These are phyloP conservation scores for Melanchra persicariae DNA, from an alignment of 2,888 invertebrate genomes.

Conservation along the genomic window DNA sequence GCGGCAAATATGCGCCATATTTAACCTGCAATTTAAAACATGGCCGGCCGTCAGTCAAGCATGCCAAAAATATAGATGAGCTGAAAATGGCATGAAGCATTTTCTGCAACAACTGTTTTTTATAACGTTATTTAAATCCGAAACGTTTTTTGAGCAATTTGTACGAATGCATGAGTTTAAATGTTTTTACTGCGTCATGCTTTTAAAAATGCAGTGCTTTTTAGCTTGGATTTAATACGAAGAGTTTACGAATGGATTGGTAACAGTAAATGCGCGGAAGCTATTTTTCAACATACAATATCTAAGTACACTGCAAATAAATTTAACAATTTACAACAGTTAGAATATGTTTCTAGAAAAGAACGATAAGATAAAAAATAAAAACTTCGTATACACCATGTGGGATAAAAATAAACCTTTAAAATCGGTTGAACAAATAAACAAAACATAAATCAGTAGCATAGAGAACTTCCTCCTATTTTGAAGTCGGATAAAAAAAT, in stretches of 20 bases:
- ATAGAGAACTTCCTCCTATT: no score
- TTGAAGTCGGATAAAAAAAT: no score
- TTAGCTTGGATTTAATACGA: background rate
- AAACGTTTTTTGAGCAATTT: conserved; percentile 28
- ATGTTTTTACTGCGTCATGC: conserved; percentile 19
- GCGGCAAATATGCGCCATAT: background rate
- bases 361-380: no score
- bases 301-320: no score
- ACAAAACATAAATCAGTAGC: no score
- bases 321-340: no score
- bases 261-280: background rate
- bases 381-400: no score
- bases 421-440: no score
- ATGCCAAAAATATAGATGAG: conserved; percentile 27
- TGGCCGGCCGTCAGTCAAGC: background rate
- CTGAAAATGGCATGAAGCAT: background rate
- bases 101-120: conserved; percentile 18
- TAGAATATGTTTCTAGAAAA: no score
- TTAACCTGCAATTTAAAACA: background rate
- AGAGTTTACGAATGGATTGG: background rate
- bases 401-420: no score
- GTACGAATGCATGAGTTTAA: conserved; percentile 11
- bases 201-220: conserved; percentile 31
- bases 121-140: conserved; percentile 37
- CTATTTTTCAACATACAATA: background rate